Percentiles rank a stretch among this genome's conserved stretches.
phyloP scores from a whole-genome alignment of 2,113 vertebrate species.

The Centropristis striata region DNA sequence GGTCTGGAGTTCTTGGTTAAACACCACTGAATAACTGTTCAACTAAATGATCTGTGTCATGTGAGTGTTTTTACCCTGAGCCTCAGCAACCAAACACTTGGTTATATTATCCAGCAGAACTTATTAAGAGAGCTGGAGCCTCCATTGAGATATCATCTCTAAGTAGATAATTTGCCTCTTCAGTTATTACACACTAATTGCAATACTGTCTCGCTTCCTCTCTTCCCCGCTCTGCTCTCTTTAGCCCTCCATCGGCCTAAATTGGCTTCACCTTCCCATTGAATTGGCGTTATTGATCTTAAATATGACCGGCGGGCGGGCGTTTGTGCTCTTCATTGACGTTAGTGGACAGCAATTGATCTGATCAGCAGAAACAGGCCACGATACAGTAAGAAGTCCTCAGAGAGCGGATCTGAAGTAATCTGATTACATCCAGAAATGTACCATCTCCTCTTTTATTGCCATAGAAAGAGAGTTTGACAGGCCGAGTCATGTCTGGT shows the following conservation, averaged over 20 bases:
- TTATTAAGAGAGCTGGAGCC: slow-evolving; percentile 33
- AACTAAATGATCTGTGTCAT: not conserved
- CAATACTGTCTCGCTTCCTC: slow-evolving; percentile 20
- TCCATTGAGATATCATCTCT: slow-evolving; percentile 10
- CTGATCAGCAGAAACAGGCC: slow-evolving; percentile 38
- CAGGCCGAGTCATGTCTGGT: slow-evolving; percentile 19
- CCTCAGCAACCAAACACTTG: slow-evolving; percentile 27
- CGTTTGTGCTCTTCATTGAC: slow-evolving; percentile 38
- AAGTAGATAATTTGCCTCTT: slow-evolving; percentile 50
- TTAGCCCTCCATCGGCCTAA: slow-evolving; percentile 6
- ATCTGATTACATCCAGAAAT: slow-evolving; percentile 44
- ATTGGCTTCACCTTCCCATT: slow-evolving; percentile 38
- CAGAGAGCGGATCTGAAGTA: slow-evolving; percentile 38
- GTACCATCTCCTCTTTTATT: slow-evolving; percentile 4
- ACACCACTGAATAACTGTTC: not conserved
- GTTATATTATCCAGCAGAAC: slow-evolving; percentile 25
- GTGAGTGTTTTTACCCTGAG: slow-evolving; percentile 17
- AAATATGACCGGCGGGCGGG: slow-evolving; percentile 40
- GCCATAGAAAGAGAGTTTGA: slow-evolving; percentile 23
- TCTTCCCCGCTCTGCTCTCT: slow-evolving; percentile 19
- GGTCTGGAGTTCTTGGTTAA: too few species aligned
- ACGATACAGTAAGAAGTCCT: slow-evolving; percentile 27
- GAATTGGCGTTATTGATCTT: slow-evolving; percentile 59
- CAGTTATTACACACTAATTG: slow-evolving; percentile 54
- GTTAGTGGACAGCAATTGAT: slow-evolving; percentile 51